These are phyloP conservation scores for Macaca mulatta DNA, from an alignment of 2,113 vertebrate genomes.

Conservation along the genomic window DNA sequence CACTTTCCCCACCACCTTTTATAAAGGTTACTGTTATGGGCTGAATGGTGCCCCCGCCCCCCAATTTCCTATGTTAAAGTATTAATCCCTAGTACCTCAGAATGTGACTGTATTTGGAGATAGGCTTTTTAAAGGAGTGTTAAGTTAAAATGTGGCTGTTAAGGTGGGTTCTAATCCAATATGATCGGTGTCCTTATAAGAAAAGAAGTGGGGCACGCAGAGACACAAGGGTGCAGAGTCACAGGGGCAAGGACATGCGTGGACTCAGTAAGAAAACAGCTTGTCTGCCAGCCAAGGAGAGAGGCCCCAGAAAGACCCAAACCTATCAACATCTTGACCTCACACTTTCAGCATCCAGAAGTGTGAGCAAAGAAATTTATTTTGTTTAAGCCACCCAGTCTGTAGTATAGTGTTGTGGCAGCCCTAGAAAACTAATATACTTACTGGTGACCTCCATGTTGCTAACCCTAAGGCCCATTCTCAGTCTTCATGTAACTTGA, in stretches of 20 bases:
- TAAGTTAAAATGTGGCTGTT: background rate
- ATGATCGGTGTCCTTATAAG: background rate
- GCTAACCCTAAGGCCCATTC: background rate
- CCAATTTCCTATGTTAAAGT: background rate
- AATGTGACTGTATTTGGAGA: background rate
- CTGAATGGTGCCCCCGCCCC: background rate
- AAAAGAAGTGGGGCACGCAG: background rate
- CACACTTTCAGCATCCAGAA: background rate
- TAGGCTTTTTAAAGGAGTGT: background rate
- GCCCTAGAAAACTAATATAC: background rate
- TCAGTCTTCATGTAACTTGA: background rate
- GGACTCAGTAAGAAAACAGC: background rate
- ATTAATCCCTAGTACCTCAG: background rate
- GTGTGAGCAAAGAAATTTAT: background rate
- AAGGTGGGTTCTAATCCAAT: background rate
- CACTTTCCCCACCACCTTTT: background rate
- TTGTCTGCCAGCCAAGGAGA: background rate
- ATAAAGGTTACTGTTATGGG: background rate
- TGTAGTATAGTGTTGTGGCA: background rate
- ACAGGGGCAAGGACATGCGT: background rate
- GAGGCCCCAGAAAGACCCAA: background rate
- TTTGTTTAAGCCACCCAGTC: background rate
- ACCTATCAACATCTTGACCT: background rate
- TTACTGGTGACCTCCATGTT: background rate
- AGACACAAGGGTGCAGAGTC: background rate